Conservation (phyloP, 2,888 invertebrate genomes). For the Hirtodrosophila alboralis region DNA sequence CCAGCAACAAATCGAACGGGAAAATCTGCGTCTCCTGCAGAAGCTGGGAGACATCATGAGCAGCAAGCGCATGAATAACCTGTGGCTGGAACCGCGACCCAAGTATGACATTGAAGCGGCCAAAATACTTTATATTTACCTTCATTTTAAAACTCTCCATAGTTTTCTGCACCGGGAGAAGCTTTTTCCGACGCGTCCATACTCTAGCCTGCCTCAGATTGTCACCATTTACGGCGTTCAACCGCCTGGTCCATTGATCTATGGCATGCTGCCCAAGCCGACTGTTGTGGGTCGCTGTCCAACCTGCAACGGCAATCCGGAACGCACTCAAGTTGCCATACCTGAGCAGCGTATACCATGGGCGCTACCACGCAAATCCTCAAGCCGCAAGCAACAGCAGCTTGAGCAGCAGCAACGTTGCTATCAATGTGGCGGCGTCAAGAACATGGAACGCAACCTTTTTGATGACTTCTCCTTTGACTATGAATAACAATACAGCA, state of each 20-base stretch:
- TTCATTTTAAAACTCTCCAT: not conserved
- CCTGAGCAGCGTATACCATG: conserved; percentile 83
- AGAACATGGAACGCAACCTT: conserved; percentile 45
- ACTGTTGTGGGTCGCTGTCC: conserved; percentile 72
- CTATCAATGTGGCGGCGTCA: conserved; percentile 68
- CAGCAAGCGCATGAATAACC: conserved; percentile 88
- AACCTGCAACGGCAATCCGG: conserved; percentile 80
- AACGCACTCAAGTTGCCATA: conserved; percentile 78
- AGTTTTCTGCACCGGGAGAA: conserved; percentile 83
- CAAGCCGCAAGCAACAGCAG: conserved; percentile 69
- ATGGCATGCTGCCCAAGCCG: conserved; percentile 60
- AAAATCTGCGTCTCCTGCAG: conserved; percentile 89
- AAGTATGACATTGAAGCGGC: conserved; percentile 76
- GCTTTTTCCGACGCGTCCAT: conserved; percentile 77
- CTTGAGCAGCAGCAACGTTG: conserved; percentile 46
- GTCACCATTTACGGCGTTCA: conserved; percentile 70
- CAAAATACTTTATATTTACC: too few species aligned
- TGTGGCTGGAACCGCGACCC: conserved; percentile 87
- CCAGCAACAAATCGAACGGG: conserved; percentile 87
- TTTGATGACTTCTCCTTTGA: conserved; percentile 55
- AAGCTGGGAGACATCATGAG: conserved; percentile 88
- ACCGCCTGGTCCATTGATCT: conserved; percentile 63
- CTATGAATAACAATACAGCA: conserved; percentile 49
- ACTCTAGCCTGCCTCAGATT: conserved; percentile 71
- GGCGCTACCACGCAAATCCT: conserved; percentile 80